These are phyloP conservation scores for Epinotia nisella DNA, from an alignment of 2,888 invertebrate genomes.

Conservation along the genomic window DNA sequence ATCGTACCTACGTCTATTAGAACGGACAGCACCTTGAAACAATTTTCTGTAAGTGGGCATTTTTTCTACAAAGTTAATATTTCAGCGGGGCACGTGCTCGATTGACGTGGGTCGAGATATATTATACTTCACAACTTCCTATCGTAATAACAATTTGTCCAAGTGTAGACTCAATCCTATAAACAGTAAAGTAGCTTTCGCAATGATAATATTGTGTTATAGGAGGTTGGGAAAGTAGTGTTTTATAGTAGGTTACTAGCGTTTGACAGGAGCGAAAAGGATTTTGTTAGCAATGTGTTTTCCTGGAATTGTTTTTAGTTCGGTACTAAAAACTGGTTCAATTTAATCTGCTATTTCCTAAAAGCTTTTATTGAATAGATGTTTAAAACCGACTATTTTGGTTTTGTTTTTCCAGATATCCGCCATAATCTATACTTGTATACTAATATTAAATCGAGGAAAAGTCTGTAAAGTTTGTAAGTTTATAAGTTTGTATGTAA, in stretches of 20 bases:
- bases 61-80: slow-evolving; percentile 30
- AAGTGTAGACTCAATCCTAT: not conserved
- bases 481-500: too few species aligned
- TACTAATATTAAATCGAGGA: too few species aligned
- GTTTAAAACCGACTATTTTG: not conserved
- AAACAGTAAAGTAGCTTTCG: not conserved
- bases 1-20: slow-evolving; percentile 5
- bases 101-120: slow-evolving; percentile 28
- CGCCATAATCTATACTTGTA: too few species aligned
- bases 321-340: not conserved
- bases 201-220: not conserved
- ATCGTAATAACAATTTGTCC: not conserved
- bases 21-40: slow-evolving; percentile 15
- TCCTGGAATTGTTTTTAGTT: not conserved
- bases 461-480: too few species aligned
- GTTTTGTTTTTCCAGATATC: not conserved
- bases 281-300: slow-evolving; percentile 15
- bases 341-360: not conserved
- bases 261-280: slow-evolving; percentile 6
- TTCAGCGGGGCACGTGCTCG: slow-evolving; percentile 12
- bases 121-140: not conserved
- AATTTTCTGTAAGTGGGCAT: slow-evolving; percentile 32
- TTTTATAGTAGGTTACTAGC: slow-evolving; percentile 11
- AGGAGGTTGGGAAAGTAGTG: not conserved
- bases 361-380: not conserved